Conservation (phyloP, 2,797 vertebrate species). For the Acridotheres tristis region DNA sequence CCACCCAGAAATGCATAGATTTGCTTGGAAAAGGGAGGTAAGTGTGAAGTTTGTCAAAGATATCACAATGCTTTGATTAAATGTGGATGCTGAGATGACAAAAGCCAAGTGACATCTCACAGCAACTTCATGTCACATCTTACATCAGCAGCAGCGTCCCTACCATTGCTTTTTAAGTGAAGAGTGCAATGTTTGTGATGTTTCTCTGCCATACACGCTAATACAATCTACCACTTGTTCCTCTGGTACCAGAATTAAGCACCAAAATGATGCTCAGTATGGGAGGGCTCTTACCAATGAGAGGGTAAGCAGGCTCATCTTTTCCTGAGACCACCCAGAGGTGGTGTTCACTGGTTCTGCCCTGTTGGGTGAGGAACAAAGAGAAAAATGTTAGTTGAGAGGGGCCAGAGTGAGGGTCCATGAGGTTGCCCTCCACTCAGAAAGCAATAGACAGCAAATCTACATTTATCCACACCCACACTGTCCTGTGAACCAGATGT, state of each 20-base stretch:
- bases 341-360: slow-evolving; percentile 70
- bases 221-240: not conserved
- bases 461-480: not conserved
- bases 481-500: not conserved
- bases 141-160: not conserved
- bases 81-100: not conserved
- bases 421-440: not conserved
- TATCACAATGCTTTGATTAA: not conserved
- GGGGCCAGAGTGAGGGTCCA: not conserved
- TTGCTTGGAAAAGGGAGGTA: not conserved
- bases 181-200: not conserved
- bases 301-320: slow-evolving; percentile 74
- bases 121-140: not conserved
- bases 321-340: slow-evolving; percentile 79
- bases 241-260: not conserved
- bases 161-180: not conserved
- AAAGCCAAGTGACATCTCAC: not conserved
- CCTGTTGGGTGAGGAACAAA: slow-evolving; percentile 55
- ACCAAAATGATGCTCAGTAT: not conserved
- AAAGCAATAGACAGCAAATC: not conserved
- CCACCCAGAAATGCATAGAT: not conserved
- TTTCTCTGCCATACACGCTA: not conserved
- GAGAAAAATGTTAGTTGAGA: not conserved
- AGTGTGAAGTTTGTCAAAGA: not conserved
- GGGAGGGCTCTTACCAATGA: slow-evolving; percentile 75